Base-by-base conservation (phyloP, 2,113 vertebrate species). In the Pterocles burchelli region DNA sequence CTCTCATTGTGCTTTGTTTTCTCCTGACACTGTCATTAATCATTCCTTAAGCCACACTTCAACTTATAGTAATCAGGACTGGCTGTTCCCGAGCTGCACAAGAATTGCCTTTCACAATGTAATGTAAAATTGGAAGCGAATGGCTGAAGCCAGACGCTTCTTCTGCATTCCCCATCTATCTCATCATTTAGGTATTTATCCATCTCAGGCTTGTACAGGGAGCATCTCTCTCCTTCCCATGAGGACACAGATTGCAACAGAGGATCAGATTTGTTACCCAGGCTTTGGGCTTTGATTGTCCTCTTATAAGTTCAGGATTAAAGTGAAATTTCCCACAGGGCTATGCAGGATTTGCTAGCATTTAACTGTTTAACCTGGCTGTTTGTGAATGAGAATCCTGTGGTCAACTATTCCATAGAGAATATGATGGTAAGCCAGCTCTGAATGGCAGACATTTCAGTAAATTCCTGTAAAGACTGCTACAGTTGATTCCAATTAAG, bases 131-230 rank as follows among this genome's bases (percentile, higher is more conserved):
- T 99, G 99, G 99, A 99, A 99, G 99, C 99, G 99, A 99, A 98
- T 98, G 98, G 98, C 99, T 98, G 98, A 98, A 98, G 98, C 98
- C 98, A 99, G 99, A 98, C 98, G 98, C 98, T 98, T 98, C 98
- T 99, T 99, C 99, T 99, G 97, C 98, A 98, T 99, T 99, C 99
- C 98, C 98, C 98, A 98, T 99, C 99, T 99, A 99, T 99, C 99
- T 99, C 99, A 99, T 99, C 99, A 99, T 99, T 99, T 99, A 99
- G 99, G 99, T 99, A 99, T 99, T 99, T 99, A 99, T 99, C 99
- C 99, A 99, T 99, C 99, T 99, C 97, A 91, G 98, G 97, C 98
- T 98, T 99, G 99, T 99, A 98, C 97, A 68, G 98, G 98, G 98
- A 98, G 98, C 98, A 98, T 99, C 99, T 99, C 98, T 97, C 96